phyloP scores from a whole-genome alignment of 2,888 invertebrate species.

The Pseudolycoriella hygida region DNA sequence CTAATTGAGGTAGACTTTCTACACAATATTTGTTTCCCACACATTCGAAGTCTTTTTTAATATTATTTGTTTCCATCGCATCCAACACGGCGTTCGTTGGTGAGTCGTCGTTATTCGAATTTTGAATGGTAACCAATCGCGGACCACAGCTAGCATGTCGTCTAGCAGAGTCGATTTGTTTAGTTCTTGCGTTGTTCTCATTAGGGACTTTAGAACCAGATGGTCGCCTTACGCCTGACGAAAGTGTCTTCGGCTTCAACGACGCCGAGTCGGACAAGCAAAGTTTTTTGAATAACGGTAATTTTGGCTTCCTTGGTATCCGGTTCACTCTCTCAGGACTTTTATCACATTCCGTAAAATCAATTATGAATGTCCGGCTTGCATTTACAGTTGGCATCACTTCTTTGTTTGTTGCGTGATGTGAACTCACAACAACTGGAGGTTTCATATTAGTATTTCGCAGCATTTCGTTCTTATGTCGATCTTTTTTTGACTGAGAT shows the following conservation, averaged over 20 bases:
- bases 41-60: slow-evolving; percentile 8
- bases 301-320: background rate
- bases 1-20: background rate
- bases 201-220: background rate
- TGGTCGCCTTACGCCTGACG: background rate
- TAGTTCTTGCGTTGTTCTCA: background rate
- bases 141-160: slow-evolving; percentile 24
- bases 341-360: slow-evolving; percentile 5
- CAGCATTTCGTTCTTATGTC: background rate
- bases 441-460: too few species aligned
- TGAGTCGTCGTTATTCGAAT: background rate
- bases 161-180: slow-evolving; percentile 9
- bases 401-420: background rate
- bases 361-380: slow-evolving; percentile 3
- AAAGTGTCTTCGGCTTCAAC: background rate
- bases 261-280: background rate
- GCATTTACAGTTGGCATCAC: background rate
- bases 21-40: slow-evolving; percentile 10
- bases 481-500: slow-evolving; percentile 8
- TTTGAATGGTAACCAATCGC: background rate
- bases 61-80: background rate
- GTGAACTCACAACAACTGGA: background rate
- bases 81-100: background rate
- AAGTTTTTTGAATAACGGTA: background rate
- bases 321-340: background rate